These are phyloP conservation scores for Tenthredo mesomela DNA, from an alignment of 2,888 invertebrate genomes.

Conservation along the genomic window DNA sequence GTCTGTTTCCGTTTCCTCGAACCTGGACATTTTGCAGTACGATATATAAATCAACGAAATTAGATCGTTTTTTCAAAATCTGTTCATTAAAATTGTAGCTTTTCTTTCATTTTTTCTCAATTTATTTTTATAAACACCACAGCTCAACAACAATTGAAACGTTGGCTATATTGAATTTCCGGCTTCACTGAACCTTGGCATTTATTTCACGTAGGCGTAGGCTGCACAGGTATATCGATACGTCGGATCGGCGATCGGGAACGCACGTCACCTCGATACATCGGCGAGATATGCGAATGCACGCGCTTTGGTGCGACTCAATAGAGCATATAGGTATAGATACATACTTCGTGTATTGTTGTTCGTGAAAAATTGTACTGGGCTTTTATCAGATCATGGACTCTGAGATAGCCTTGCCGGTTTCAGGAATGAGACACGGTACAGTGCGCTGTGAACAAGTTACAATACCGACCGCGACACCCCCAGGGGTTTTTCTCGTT, in stretches of 20 bases:
- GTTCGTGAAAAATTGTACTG: conserved; percentile 59
- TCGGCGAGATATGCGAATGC: conserved; percentile 53
- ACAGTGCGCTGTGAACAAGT: conserved; percentile 4
- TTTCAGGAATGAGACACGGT: conserved; percentile 32
- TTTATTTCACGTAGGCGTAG: conserved; percentile 46
- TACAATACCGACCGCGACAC: neutral
- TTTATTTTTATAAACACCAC: neutral
- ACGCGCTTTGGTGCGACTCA: conserved; percentile 44
- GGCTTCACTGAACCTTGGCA: conserved; percentile 18
- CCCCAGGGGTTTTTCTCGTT: neutral
- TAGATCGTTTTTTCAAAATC: too few relatives aligned
- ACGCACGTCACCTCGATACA: conserved; percentile 59
- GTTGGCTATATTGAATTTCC: neutral
- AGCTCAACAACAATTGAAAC: neutral
- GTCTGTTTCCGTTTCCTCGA: neutral
- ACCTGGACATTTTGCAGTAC: neutral
- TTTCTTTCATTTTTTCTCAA: neutral
- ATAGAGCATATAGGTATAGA: conserved; percentile 42
- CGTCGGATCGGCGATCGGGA: conserved; percentile 54
- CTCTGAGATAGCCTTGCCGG: conserved; percentile 27
- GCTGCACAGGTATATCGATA: conserved; percentile 52
- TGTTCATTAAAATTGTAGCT: neutral
- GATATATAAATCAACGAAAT: neutral
- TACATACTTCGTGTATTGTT: conserved; percentile 50
- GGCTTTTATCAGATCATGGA: conserved; percentile 62